These are phyloP conservation scores for Dasypus novemcinctus DNA, from an alignment of 2,113 vertebrate species.

Conservation along the genomic window DNA sequence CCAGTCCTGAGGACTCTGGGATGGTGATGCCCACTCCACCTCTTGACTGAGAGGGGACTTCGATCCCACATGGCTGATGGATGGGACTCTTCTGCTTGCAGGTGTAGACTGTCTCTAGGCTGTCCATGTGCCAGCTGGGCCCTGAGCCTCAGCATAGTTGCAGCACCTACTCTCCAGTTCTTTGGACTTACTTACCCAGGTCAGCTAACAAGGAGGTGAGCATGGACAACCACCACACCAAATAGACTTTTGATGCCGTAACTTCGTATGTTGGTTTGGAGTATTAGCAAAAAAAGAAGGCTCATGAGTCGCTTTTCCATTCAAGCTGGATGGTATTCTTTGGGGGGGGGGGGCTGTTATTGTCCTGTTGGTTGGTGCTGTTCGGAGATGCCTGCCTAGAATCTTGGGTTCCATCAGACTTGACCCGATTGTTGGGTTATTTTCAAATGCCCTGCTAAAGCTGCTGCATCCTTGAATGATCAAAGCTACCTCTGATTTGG, in stretches of 20 bases:
- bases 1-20: too few relatives aligned
- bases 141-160: too few relatives aligned
- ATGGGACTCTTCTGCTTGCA: too few relatives aligned
- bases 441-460: background rate
- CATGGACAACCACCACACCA: too few relatives aligned
- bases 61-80: too few relatives aligned
- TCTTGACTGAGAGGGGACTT: too few relatives aligned
- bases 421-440: background rate
- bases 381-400: background rate
- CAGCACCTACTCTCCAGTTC: too few relatives aligned
- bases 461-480: background rate
- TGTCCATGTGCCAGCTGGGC: too few relatives aligned
- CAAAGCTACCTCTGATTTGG: constrained; percentile 7
- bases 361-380: background rate
- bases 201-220: too few relatives aligned
- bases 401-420: background rate
- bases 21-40: too few relatives aligned
- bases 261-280: background rate
- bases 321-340: background rate
- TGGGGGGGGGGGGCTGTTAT: background rate
- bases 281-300: background rate
- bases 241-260: background rate
- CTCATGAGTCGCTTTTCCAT: background rate
- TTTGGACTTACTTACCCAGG: too few relatives aligned
- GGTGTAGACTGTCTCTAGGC: too few relatives aligned